Base-by-base conservation (phyloP, 2,797 vertebrate genomes). In the Salmo trutta region DNA sequence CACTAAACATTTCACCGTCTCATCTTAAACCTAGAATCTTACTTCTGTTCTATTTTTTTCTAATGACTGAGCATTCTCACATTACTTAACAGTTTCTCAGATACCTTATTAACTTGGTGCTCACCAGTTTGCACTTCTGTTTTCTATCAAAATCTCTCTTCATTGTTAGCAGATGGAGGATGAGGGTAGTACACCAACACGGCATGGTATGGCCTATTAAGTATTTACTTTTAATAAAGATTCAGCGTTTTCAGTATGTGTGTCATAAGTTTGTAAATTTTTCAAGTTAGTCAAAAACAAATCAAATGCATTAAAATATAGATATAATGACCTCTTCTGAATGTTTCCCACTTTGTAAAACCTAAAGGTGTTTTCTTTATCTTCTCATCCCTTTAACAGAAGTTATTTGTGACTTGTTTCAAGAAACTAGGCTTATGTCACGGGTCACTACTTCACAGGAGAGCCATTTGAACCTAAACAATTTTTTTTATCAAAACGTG, bases 191-290 rank as follows among this genome's bases (percentile, higher is more conserved):
- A 29, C 83, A 67, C 76, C 71, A 74, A 5, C 1, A 4, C 29
- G 6, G 19, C 47, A 10, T 77, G 31, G 36, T 76, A 66, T 51
- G 36, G 3, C 24, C 12, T 21, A 5, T 78, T 68, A 19, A 81
- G 73, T 75, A 59, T 80, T 84, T 41, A 16, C 54, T 75, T 69
- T 64, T 81, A 54, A 47, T 47, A 47, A 47, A 47, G 12, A 21
- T 67, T 27, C 16, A 5, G 24, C 16, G 33, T 33, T 67, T 33
- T 29, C 24, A 33, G 15, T 76, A 71, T 86, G 77, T 89, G 85
- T 73, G 24, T 27, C 64, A 79, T 78, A 80, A 56, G 83, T 86
- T 86, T 85, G 69, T 91, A 91, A 91, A 88, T 90, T 91, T 91
- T 91, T 88, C 83, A 90, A 89, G 82, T 80, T 1, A 87, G 77